phyloP scores from a whole-genome alignment of 1,140 invertebrate species.

The Euschistus heros region DNA sequence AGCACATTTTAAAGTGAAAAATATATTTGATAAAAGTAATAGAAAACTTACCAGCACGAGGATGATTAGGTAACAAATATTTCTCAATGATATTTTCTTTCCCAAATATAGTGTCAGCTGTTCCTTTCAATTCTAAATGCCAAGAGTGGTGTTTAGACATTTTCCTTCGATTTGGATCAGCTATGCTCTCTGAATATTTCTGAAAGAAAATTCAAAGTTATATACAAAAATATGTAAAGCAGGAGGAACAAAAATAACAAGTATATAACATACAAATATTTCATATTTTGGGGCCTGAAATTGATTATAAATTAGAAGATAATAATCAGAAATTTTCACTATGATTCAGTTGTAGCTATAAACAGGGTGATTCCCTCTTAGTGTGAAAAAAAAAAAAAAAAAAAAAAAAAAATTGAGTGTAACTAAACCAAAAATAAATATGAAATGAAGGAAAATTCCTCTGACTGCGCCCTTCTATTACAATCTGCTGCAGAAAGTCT shows the following conservation, averaged over 20 bases:
- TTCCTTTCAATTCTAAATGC: background rate
- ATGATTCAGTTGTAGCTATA: too few species aligned
- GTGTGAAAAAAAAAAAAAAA: too few species aligned
- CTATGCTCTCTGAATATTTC: background rate
- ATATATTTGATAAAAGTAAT: too few species aligned
- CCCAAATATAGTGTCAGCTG: background rate
- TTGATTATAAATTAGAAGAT: background rate
- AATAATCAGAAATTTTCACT: background rate
- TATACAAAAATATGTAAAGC: background rate
- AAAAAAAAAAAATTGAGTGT: too few species aligned
- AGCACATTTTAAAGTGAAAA: too few species aligned
- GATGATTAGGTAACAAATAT: constrained; percentile 19
- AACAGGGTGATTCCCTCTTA: too few species aligned
- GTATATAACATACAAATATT: background rate
- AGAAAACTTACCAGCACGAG: constrained; percentile 4
- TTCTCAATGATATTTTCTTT: background rate
- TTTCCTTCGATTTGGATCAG: background rate
- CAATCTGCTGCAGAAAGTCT: too few species aligned
- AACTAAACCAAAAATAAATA: too few species aligned
- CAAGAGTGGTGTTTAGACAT: background rate
- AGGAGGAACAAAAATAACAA: background rate
- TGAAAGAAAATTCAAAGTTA: background rate
- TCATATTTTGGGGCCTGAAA: background rate
- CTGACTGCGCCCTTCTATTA: too few species aligned
- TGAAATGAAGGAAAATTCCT: too few species aligned